A percentile compares a stretch with the other conserved stretches of the same genome.
These are phyloP conservation scores for Dichetophora obliterata DNA, from an alignment of 2,888 invertebrate species.

Conservation along the genomic window DNA sequence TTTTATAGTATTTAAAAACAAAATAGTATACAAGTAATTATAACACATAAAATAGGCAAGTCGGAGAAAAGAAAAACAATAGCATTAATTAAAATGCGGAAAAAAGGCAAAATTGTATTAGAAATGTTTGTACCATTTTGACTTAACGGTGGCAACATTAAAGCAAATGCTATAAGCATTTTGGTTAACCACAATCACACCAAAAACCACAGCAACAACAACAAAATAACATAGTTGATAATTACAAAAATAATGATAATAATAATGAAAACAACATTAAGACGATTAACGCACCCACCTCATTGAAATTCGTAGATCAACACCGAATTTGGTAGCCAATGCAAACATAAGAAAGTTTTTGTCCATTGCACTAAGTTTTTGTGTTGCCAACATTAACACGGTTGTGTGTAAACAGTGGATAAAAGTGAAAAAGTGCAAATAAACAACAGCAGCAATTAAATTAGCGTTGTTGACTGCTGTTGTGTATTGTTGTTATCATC, in stretches of 20 bases:
- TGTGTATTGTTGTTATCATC: constrained; percentile 39
- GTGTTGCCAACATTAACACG: constrained; percentile 1
- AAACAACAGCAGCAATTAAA: constrained; percentile 8
- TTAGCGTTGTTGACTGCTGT: constrained; percentile 3
- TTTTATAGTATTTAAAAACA: not conserved
- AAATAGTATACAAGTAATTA: too few species aligned
- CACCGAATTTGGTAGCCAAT: constrained; percentile 20
- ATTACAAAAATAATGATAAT: constrained; percentile 8
- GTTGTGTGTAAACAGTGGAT: not conserved
- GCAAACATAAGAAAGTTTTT: constrained; percentile 21
- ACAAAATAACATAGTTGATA: not conserved
- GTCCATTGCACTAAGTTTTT: not conserved
- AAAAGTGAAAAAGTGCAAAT: constrained; percentile 4
- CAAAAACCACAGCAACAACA: constrained; percentile 23
- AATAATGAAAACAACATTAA: constrained; percentile 1
- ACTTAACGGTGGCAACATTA: not conserved
- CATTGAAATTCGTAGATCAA: constrained; percentile 32
- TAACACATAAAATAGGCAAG: too few species aligned
- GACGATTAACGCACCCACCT: constrained; percentile 33
- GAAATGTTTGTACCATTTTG: not conserved
- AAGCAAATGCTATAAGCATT: not conserved
- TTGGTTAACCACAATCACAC: constrained; percentile 3
- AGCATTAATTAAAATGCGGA: too few species aligned
- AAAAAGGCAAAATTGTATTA: too few species aligned
- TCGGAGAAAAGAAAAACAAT: too few species aligned